phyloP scores from a whole-genome alignment of 2,888 invertebrate genomes.

The Blastobasis adustella region DNA sequence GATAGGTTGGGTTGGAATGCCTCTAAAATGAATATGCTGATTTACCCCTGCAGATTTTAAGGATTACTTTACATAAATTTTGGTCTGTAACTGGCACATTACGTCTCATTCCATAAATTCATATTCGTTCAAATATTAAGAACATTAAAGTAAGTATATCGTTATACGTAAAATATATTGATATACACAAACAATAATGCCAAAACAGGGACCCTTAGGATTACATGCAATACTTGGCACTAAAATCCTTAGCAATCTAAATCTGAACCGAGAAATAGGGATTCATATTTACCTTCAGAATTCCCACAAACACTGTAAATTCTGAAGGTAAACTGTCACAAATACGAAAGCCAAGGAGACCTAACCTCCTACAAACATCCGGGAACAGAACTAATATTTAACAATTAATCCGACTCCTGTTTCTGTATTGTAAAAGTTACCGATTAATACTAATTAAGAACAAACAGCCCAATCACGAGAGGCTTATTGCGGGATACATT shows the following conservation, averaged over 20 bases:
- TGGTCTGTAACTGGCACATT: conserved; percentile 55
- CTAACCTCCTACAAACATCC: conserved; percentile 15
- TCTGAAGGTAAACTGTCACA: no score
- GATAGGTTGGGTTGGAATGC: conserved; percentile 47
- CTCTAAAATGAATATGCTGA: conserved; percentile 66
- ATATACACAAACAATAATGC: no score
- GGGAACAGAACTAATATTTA: conserved; percentile 26
- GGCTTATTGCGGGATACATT: conserved; percentile 73
- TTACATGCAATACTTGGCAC: no score
- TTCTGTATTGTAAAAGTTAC: conserved; percentile 41
- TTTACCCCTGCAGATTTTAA: conserved; percentile 58
- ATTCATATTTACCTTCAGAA: no score
- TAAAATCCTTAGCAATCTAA: no score
- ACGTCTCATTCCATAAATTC: conserved; percentile 19
- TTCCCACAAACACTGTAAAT: no score
- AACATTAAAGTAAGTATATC: no score
- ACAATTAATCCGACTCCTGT: conserved; percentile 29
- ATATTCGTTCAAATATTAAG: no score
- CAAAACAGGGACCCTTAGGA: no score
- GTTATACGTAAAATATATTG: no score
- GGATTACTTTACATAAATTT: conserved; percentile 66
- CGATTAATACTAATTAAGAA: conserved; percentile 73
- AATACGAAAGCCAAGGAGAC: neutral
- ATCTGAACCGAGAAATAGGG: no score
- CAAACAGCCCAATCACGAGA: conserved; percentile 71